Conservation (phyloP, 2,888 invertebrate species). For the Drosophila sordidapex region DNA sequence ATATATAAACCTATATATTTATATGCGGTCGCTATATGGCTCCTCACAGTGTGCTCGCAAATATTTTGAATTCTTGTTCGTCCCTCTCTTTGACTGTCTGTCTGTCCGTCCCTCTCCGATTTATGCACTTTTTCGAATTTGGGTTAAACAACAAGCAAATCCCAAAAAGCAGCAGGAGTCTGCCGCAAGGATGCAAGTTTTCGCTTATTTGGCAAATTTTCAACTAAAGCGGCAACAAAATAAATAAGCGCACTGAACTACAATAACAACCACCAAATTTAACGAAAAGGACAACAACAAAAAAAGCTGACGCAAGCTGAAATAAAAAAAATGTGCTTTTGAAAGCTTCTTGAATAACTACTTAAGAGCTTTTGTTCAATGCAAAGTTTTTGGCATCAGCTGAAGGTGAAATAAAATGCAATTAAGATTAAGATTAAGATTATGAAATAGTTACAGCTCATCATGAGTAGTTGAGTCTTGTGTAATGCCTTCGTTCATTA, state of each 20-base stretch:
- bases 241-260: constrained; percentile 57
- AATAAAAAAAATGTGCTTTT: constrained; percentile 17
- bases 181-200: constrained; percentile 60
- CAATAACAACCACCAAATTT: not conserved
- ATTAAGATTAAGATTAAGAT: not conserved
- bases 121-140: constrained; percentile 68
- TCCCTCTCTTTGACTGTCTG: not conserved
- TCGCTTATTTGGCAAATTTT: constrained; percentile 78
- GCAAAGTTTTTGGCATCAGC: not conserved
- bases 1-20: too few relatives aligned
- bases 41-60: too few relatives aligned
- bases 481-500: not conserved
- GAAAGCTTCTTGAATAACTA: constrained; percentile 6
- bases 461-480: not conserved
- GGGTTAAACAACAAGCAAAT: constrained; percentile 62
- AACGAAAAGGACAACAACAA: not conserved
- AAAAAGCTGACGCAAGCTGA: constrained; percentile 5
- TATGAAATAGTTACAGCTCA: not conserved
- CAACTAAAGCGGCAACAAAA: constrained; percentile 63
- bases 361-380: not conserved
- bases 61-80: constrained; percentile 24
- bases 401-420: constrained; percentile 1
- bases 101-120: constrained; percentile 42
- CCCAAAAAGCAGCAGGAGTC: constrained; percentile 19
- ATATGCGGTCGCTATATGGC: too few relatives aligned